Percentiles rank a stretch among this genome's conserved stretches.
Evolutionary conservation across 2,113 vertebrate species (phyloP).

Genomic region (Pithys albifrons): DNA sequence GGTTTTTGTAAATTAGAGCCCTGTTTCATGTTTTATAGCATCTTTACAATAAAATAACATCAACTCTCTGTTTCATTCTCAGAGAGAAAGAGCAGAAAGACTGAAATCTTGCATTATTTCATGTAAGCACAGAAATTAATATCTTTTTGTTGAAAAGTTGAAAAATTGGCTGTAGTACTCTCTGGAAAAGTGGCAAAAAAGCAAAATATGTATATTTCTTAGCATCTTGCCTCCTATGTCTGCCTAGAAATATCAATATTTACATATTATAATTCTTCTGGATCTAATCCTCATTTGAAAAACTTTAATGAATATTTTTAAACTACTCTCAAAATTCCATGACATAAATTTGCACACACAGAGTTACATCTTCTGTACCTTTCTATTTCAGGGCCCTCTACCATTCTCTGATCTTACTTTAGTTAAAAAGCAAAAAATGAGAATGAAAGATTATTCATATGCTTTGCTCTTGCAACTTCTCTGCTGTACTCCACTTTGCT

Average conservation of each 20-base stretch:
- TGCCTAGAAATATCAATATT: background rate
- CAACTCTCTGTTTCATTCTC: background rate
- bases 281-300: background rate
- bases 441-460: background rate
- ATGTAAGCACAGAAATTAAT: background rate
- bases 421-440: background rate
- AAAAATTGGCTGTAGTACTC: background rate
- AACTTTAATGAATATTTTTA: background rate
- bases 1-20: background rate
- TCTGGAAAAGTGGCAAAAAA: background rate
- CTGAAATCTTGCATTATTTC: background rate
- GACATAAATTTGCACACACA: background rate
- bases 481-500: background rate
- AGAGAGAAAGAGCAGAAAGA: background rate
- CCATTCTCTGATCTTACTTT: background rate
- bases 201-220: background rate
- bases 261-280: background rate
- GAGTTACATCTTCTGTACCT: background rate
- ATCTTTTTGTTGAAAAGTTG: background rate
- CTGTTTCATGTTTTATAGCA: background rate
- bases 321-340: background rate
- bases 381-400: background rate
- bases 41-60: background rate
- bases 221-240: background rate
- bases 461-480: background rate